These are phyloP conservation scores for Emydura subglobosa DNA, from an alignment of 2,113 vertebrate species.

Conservation along the genomic window DNA sequence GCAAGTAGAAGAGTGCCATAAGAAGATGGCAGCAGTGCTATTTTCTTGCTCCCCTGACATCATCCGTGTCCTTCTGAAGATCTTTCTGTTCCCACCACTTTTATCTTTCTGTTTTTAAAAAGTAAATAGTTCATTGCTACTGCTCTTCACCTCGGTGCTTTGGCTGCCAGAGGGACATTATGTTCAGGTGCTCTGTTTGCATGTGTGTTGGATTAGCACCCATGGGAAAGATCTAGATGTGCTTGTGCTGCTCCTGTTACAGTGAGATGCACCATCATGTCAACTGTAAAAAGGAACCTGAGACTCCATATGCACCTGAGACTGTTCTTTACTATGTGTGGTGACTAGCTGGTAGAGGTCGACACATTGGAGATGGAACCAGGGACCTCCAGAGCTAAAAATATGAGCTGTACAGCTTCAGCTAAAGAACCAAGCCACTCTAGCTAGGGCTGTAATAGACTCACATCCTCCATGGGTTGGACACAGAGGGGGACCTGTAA, in stretches of 20 bases:
- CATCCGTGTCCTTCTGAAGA: background rate
- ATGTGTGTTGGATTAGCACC: background rate
- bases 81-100: background rate
- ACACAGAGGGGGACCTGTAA: background rate
- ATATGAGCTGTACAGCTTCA: background rate
- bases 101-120: background rate
- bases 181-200: background rate
- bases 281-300: background rate
- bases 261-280: background rate
- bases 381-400: background rate
- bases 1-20: background rate
- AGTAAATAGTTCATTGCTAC: background rate
- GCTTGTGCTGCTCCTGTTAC: background rate
- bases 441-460: background rate
- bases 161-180: background rate
- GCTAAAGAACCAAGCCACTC: background rate
- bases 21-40: background rate
- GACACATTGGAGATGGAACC: background rate
- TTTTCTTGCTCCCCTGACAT: background rate
- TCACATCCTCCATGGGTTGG: background rate
- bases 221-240: background rate
- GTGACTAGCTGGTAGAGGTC: background rate
- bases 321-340: background rate
- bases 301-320: background rate
- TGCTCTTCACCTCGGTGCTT: background rate